phyloP scores from a whole-genome alignment of 2,797 vertebrate genomes.

The Sciaenops ocellatus region DNA sequence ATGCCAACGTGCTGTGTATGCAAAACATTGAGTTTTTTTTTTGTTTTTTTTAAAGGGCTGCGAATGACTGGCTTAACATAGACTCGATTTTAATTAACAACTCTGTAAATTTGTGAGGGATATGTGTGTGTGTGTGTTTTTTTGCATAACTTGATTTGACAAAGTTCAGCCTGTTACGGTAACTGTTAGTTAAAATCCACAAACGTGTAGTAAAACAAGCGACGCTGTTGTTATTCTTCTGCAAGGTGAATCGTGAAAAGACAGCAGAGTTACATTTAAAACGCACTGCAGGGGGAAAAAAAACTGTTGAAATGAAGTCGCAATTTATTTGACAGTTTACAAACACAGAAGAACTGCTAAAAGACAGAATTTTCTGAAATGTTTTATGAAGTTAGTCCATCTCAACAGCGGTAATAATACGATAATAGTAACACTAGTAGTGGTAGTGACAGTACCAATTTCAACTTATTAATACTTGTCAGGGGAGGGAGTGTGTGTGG shows the following conservation, averaged over 20 bases:
- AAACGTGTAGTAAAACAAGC: neutral
- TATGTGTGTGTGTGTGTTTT: neutral
- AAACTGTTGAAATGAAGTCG: neutral
- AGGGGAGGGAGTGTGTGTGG: slow-evolving; percentile 28
- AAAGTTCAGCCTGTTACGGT: neutral
- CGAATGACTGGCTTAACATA: slow-evolving; percentile 30
- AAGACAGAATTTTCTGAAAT: neutral
- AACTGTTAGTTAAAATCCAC: neutral
- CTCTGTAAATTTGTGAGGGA: neutral
- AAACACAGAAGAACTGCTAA: neutral
- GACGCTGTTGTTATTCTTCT: neutral
- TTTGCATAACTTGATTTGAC: neutral
- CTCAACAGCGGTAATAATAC: slow-evolving; percentile 1
- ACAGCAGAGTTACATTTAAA: neutral
- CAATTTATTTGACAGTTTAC: slow-evolving; percentile 2
- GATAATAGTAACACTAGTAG: neutral
- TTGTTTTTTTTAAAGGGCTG: slow-evolving; percentile 30
- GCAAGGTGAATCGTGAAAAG: neutral
- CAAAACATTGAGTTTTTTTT: slow-evolving; percentile 35
- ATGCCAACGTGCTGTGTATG: slow-evolving; percentile 46
- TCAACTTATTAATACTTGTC: slow-evolving; percentile 27
- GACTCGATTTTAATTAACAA: slow-evolving; percentile 39
- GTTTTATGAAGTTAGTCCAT: neutral
- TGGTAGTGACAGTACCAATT: slow-evolving; percentile 28
- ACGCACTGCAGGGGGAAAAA: neutral